phyloP scores from a whole-genome alignment of 2,888 invertebrate genomes.

The Caenorhabditis wallacei region DNA sequence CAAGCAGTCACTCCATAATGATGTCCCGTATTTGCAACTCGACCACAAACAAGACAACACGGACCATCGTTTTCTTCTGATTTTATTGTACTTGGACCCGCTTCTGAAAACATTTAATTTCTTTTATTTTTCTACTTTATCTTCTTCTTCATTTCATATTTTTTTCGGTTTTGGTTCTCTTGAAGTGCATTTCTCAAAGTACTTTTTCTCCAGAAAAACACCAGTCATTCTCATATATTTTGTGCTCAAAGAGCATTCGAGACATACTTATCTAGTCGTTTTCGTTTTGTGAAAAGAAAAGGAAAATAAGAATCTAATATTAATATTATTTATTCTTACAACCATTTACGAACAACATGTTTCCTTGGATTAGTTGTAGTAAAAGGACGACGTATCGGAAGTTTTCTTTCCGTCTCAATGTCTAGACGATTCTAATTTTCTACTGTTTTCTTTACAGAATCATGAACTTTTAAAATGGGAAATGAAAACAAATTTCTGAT shows the following conservation, averaged over 20 bases:
- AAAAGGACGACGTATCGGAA: background rate
- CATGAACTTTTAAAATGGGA: background rate
- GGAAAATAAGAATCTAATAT: background rate
- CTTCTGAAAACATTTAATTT: slow-evolving; percentile 14
- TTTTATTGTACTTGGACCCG: slow-evolving; percentile 22
- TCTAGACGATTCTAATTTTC: slow-evolving; percentile 1
- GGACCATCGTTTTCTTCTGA: slow-evolving; percentile 38
- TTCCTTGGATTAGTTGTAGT: background rate
- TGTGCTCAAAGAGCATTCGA: background rate
- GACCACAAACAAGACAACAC: slow-evolving; percentile 69
- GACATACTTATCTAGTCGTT: background rate
- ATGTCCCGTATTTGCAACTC: slow-evolving; percentile 71
- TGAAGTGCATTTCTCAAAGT: background rate
- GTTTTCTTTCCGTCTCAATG: background rate
- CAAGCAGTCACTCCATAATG: slow-evolving; percentile 73
- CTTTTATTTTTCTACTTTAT: background rate
- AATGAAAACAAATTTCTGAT: background rate
- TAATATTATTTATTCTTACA: slow-evolving; percentile 4
- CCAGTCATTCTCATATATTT: background rate
- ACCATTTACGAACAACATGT: background rate
- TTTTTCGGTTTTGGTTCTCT: too few relatives aligned
- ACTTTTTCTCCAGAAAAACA: slow-evolving; percentile 2
- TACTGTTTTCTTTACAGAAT: background rate
- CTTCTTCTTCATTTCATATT: too few relatives aligned
- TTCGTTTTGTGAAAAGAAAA: slow-evolving; percentile 1